These are phyloP conservation scores for Porites rus DNA, from an alignment of 92 coral and sea anemone genomes.

Conservation along the genomic window DNA sequence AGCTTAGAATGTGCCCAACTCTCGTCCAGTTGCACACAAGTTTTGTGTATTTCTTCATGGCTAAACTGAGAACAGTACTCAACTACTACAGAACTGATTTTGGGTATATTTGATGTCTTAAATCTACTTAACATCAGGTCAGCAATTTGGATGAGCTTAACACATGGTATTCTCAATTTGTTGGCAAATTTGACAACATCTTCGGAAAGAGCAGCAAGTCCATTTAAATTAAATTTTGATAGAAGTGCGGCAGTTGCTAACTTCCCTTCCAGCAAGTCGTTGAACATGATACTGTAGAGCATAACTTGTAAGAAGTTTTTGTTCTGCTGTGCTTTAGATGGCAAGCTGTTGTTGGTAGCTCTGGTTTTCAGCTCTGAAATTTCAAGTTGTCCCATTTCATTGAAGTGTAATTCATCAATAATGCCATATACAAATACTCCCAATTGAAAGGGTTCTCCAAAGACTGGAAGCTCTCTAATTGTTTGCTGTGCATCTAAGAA, in stretches of 20 bases:
- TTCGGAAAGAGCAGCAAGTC: slow-evolving; percentile 45
- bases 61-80: slow-evolving; percentile 63
- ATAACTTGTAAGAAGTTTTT: slow-evolving; percentile 59
- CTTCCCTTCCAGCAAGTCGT: slow-evolving; percentile 61
- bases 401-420: slow-evolving; percentile 66
- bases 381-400: slow-evolving; percentile 56
- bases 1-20: slow-evolving; percentile 58
- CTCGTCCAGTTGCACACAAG: slow-evolving; percentile 49
- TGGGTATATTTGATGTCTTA: slow-evolving; percentile 29
- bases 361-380: slow-evolving; percentile 73
- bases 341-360: slow-evolving; percentile 34
- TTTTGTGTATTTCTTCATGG: slow-evolving; percentile 43
- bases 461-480: slow-evolving; percentile 70
- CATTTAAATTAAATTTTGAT: slow-evolving; percentile 36
- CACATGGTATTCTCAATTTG: slow-evolving; percentile 36
- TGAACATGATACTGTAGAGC: slow-evolving; percentile 64
- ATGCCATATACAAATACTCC: slow-evolving; percentile 71
- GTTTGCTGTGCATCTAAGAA: slow-evolving; percentile 59
- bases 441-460: slow-evolving; percentile 69
- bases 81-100: slow-evolving; percentile 32
- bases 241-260: slow-evolving; percentile 19
- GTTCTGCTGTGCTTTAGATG: slow-evolving; percentile 63
- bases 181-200: slow-evolving; percentile 60
- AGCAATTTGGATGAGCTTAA: slow-evolving; percentile 45
- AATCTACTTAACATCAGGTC: slow-evolving; percentile 47